Conservation (phyloP, 2,797 vertebrate genomes). For the Mycteria americana region DNA sequence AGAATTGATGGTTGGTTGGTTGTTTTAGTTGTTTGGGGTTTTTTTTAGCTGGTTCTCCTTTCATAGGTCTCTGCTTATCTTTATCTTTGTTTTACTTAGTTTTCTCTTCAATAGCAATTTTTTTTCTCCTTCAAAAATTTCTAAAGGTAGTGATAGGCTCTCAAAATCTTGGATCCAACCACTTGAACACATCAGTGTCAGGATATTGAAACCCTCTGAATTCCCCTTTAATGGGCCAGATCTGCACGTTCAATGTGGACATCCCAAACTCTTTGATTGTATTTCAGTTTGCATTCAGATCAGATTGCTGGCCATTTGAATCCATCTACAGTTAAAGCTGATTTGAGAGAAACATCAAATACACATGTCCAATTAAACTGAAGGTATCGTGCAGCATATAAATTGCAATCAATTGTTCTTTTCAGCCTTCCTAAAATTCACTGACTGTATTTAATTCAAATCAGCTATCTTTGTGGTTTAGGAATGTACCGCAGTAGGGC, state of each 20-base stretch:
- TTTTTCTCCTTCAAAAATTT: not conserved
- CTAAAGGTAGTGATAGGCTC: not conserved
- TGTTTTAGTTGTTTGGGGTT: no score
- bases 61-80: not conserved
- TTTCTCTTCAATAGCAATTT: not conserved
- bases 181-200: not conserved
- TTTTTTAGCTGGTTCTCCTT: not conserved
- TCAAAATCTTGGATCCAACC: not conserved
- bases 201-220: not conserved
- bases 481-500: not conserved
- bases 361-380: slow-evolving; percentile 25
- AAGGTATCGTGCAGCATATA: not conserved
- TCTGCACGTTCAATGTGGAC: not conserved
- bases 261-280: not conserved
- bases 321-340: not conserved
- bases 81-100: not conserved
- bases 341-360: slow-evolving; percentile 21
- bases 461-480: not conserved
- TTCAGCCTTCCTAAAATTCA: not conserved
- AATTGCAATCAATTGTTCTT: not conserved
- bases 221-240: not conserved
- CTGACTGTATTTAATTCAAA: not conserved
- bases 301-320: not conserved
- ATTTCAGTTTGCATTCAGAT: slow-evolving; percentile 19
- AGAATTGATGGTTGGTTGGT: not conserved